A percentile compares a stretch with the other conserved stretches of the same genome.
Conservation (phyloP, 2,797 vertebrate genomes). For the Aphelocoma californica region DNA sequence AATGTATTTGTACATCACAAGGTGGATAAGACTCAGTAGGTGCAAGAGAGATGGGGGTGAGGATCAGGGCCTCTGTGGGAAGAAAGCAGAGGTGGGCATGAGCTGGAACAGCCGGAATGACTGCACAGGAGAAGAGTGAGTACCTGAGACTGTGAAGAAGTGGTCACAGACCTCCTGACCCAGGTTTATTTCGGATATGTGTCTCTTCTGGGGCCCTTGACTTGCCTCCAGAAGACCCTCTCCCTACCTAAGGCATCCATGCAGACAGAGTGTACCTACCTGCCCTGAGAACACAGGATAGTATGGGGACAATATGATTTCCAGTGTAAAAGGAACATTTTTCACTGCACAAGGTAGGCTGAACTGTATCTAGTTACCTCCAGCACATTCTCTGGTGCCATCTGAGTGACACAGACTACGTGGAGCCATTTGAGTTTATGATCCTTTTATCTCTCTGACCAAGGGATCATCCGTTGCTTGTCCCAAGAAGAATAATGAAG, state of each 20-base stretch:
- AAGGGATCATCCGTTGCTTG: not conserved
- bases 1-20: not conserved
- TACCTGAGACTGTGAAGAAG: not conserved
- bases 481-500: constrained; percentile 36
- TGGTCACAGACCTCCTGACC: not conserved
- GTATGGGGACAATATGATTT: not conserved
- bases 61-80: not conserved
- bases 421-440: constrained; percentile 1
- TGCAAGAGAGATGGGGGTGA: not conserved
- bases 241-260: not conserved
- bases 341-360: not conserved
- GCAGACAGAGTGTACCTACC: not conserved
- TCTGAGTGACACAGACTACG: not conserved
- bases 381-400: not conserved
- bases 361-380: not conserved
- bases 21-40: not conserved
- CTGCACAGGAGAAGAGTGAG: not conserved
- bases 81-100: not conserved
- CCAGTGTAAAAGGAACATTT: not conserved
- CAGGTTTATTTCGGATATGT: rapidly evolving
- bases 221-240: not conserved
- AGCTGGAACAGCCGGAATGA: not conserved
- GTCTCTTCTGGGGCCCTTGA: not conserved
- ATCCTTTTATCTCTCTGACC: constrained; percentile 36
- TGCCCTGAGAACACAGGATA: not conserved